phyloP scores from a whole-genome alignment of 2,888 invertebrate species.

The Dioctria rufipes region DNA sequence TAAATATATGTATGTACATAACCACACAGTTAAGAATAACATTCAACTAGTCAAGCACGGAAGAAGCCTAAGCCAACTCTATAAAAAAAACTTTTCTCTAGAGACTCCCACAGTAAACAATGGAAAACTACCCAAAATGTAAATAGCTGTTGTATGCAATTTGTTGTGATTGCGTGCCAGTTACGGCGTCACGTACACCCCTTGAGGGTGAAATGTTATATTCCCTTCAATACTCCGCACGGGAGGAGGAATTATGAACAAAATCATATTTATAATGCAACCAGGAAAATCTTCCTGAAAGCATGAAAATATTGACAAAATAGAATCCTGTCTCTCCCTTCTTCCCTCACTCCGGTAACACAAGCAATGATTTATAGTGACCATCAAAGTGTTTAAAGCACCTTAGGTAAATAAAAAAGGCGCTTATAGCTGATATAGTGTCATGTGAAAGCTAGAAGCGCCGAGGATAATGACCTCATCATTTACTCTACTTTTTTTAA shows the following conservation, averaged over 20 bases:
- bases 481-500: background rate
- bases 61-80: no score
- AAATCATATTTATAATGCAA: constrained; percentile 37
- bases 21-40: no score
- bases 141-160: constrained; percentile 24
- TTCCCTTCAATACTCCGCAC: constrained; percentile 7
- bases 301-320: constrained; percentile 38
- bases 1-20: no score
- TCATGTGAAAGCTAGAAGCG: background rate
- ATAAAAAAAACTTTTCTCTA: no score
- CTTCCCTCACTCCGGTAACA: no score
- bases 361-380: no score
- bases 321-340: background rate
- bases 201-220: constrained; percentile 39
- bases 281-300: constrained; percentile 22
- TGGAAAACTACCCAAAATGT: constrained; percentile 24
- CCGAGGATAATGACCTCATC: constrained; percentile 1
- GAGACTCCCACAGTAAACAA: background rate
- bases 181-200: constrained; percentile 35
- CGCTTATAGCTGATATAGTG: background rate
- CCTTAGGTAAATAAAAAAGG: background rate
- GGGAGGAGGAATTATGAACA: background rate
- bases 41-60: constrained; percentile 5
- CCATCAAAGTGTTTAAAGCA: background rate
- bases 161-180: constrained; percentile 49